Percentiles rank a stretch among this genome's conserved stretches.
phyloP scores from a whole-genome alignment of 2,888 invertebrate genomes.

The Lacanobia wlatinum region DNA sequence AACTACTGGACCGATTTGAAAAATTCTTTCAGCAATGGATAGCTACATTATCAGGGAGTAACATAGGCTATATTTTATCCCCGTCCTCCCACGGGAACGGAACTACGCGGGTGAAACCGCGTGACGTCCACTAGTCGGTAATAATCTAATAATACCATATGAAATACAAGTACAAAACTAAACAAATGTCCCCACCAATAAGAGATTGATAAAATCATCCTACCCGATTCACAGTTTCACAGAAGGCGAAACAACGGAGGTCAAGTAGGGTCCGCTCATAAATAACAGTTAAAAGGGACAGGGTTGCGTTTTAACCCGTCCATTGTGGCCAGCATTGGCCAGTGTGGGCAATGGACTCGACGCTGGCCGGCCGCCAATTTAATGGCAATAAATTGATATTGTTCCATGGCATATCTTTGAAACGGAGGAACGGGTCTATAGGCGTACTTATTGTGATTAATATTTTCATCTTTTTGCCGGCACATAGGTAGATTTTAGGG shows the following conservation, averaged over 20 bases:
- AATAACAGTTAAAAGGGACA: slow-evolving; percentile 62
- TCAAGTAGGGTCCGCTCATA: slow-evolving; percentile 56
- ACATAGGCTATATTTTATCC: too few species aligned
- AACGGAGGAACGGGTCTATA: slow-evolving; percentile 13
- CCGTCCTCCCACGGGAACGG: too few species aligned
- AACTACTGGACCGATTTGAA: too few species aligned
- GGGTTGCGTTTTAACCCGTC: slow-evolving; percentile 30
- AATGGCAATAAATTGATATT: slow-evolving; percentile 61
- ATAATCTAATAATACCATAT: too few species aligned
- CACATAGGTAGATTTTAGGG: not conserved
- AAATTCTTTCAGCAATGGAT: too few species aligned
- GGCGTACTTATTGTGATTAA: slow-evolving; percentile 19
- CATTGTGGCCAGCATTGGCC: slow-evolving; percentile 1
- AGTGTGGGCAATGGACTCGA: slow-evolving; percentile 51
- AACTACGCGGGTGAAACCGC: too few species aligned
- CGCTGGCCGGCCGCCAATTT: slow-evolving; percentile 48
- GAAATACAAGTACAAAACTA: too few species aligned
- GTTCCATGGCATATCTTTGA: slow-evolving; percentile 22
- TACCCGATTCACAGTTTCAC: slow-evolving; percentile 16
- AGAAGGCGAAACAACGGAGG: slow-evolving; percentile 37
- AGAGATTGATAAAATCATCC: slow-evolving; percentile 20
- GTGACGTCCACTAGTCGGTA: too few species aligned
- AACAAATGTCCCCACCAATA: slow-evolving; percentile 1
- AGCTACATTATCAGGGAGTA: too few species aligned
- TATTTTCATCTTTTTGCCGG: not conserved